These are phyloP conservation scores for Ploceus nigricollis DNA, from an alignment of 2,113 vertebrate species.

Conservation along the genomic window DNA sequence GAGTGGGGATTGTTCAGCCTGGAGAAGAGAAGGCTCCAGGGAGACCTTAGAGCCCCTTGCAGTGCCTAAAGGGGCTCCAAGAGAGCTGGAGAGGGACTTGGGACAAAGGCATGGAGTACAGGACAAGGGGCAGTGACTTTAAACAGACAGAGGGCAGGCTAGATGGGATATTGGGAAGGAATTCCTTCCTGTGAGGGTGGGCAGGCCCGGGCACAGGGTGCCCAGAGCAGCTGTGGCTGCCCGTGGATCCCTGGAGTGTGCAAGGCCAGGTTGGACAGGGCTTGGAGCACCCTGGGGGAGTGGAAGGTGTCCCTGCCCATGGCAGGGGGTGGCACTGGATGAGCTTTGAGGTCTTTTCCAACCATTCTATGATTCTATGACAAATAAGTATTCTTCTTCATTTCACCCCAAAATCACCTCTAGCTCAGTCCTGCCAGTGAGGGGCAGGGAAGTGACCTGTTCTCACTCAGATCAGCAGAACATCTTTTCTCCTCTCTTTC, in stretches of 20 bases:
- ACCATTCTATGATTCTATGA: not conserved
- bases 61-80: not conserved
- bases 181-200: not conserved
- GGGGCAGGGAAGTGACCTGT: not conserved
- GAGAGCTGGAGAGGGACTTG: not conserved
- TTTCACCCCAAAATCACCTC: not conserved
- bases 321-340: rapidly evolving
- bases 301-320: not conserved
- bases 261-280: rapidly evolving
- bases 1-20: not conserved
- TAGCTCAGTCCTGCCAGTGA: not conserved
- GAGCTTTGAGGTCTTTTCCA: not conserved
- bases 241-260: not conserved
- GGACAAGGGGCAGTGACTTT: not conserved
- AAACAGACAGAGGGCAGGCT: not conserved
- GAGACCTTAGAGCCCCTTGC: not conserved
- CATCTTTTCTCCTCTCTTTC: not conserved
- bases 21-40: not conserved
- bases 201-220: rapidly evolving
- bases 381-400: not conserved
- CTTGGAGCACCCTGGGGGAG: rapidly evolving
- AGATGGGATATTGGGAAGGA: no score
- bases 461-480: not conserved
- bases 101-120: not conserved
- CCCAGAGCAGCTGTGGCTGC: not conserved